These are phyloP conservation scores for Desmophyllum pertusum DNA, from an alignment of 92 coral and sea anemone genomes.

Conservation along the genomic window DNA sequence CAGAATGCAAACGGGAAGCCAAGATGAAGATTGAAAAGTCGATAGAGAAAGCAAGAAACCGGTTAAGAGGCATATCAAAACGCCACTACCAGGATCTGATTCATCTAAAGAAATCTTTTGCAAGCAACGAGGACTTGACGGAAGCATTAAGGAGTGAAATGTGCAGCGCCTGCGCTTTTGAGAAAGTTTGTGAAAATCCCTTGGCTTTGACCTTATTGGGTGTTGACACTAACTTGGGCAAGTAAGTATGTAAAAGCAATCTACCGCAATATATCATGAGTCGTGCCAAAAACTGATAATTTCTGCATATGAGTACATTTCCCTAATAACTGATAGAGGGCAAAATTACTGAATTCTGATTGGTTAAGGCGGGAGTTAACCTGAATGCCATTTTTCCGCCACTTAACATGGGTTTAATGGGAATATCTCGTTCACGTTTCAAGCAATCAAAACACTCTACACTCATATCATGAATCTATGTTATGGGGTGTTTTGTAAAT, in stretches of 20 bases:
- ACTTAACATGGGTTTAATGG: too few relatives aligned
- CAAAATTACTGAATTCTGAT: too few relatives aligned
- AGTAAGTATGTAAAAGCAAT: neutral
- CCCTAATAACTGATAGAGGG: too few relatives aligned
- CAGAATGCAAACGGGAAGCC: neutral
- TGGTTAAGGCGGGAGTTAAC: too few relatives aligned
- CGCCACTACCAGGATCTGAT: neutral
- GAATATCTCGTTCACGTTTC: too few relatives aligned
- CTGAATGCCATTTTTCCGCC: too few relatives aligned
- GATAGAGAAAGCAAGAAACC: neutral
- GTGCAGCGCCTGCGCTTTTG: slow-evolving; percentile 15
- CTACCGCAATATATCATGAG: neutral
- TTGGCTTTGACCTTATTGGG: neutral
- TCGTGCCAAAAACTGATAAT: neutral
- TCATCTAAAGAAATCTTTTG: neutral
- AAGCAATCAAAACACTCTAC: too few relatives aligned
- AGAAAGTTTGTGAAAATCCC: neutral
- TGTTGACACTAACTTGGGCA: neutral
- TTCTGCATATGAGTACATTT: too few relatives aligned
- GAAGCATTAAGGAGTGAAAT: neutral
- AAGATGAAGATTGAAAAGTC: neutral
- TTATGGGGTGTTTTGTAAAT: too few relatives aligned
- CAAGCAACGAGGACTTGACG: neutral
- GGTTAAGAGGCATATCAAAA: neutral
- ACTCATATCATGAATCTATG: too few relatives aligned